These are phyloP conservation scores for Pristionchus entomophagus DNA, from an alignment of 2,888 invertebrate species.

Conservation along the genomic window DNA sequence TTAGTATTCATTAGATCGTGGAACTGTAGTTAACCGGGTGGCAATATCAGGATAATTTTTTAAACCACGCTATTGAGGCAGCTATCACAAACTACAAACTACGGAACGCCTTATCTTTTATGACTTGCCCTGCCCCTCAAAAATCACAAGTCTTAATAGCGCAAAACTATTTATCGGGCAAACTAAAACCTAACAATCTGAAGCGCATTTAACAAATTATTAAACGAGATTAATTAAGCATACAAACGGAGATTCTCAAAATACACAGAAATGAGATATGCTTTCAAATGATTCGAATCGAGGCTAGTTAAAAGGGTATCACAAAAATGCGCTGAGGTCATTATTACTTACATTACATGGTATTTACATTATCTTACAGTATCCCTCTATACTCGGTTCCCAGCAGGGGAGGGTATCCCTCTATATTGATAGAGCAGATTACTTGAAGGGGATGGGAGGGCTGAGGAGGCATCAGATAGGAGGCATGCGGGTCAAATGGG, in stretches of 20 bases:
- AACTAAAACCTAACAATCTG: not conserved
- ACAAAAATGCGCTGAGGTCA: not conserved
- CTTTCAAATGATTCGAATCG: not conserved
- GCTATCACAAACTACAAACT: not conserved
- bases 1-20: no score
- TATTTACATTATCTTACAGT: not conserved
- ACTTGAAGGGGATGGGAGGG: not conserved
- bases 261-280: not conserved
- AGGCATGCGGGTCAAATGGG: not conserved
- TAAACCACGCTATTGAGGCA: no score
- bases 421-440: not conserved
- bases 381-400: not conserved
- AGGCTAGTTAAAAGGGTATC: not conserved
- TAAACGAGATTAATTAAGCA: no score
- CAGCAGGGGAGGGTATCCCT: conserved; percentile 15
- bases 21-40: no score
- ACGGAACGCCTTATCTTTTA: not conserved
- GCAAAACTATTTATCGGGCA: conserved; percentile 19
- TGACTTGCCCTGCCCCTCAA: not conserved
- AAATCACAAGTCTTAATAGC: not conserved
- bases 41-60: no score
- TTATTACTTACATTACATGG: no score
- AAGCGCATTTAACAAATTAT: not conserved
- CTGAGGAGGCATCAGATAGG: not conserved
- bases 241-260: not conserved